Base-by-base conservation (phyloP, 2,888 invertebrate genomes). In the Leuctra nigra region DNA sequence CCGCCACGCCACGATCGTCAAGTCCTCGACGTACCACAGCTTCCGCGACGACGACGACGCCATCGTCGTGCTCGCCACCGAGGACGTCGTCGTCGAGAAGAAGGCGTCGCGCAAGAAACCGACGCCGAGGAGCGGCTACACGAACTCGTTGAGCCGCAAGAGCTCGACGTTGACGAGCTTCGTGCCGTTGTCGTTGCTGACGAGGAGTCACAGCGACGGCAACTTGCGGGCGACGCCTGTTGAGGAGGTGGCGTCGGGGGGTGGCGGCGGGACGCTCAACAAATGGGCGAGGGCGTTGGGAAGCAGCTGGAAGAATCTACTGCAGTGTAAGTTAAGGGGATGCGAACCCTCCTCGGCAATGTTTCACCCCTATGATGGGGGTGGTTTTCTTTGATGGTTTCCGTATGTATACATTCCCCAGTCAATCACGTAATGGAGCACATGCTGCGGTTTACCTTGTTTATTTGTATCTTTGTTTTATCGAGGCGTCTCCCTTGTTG, bases 261-360 rank as follows among this genome's bases (percentile, higher is more conserved):
- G 39, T 68, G 56, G 18, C 52, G 59, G 52, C 20, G 56, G 59
- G 22, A 62, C 65, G 4, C 57, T 69, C 39, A 83, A 84, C 71
- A 83, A 84, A 70, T 87, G 85, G 70, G 82, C 86, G 63, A 82
- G 82, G 65, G 85, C 81, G 61, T 79, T 87, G 65, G 86, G 85
- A 68, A 86, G 86, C 63, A 86, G 86, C 74, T 87, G 87, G 87
- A 86, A 82, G 74, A 87, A 87, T 74, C 80, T 87, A 63, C 76
- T 86, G 68, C 80, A 84, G 77, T 78, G 87, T 87, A 82, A 86
- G 87, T 83, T 25, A 20, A 11, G 38, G 9, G 14, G 38, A n/a
- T n/a, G n/a, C n/a, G n/a, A n/a, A n/a, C n/a, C n/a, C n/a, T n/a
- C n/a, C n/a, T n/a, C n/a, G n/a, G n/a, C n/a, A n/a, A n/a, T n/a